Conservation (phyloP, 2,797 vertebrate genomes). For the Pampus argenteus region DNA sequence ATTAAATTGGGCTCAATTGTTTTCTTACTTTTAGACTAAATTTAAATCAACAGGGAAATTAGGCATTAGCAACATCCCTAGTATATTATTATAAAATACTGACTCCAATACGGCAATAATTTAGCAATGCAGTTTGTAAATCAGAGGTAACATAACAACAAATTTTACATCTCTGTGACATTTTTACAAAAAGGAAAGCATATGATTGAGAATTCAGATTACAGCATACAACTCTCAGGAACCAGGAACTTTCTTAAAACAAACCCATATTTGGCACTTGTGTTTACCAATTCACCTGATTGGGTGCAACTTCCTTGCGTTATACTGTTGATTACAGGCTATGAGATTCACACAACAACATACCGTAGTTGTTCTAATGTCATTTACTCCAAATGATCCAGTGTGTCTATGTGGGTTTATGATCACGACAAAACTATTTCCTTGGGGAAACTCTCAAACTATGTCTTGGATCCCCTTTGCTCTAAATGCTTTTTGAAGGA, state of each 20-base stretch:
- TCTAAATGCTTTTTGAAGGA: neutral
- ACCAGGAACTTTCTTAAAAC: constrained; percentile 13
- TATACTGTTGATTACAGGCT: neutral
- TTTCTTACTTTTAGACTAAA: too few species aligned
- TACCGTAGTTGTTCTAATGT: neutral
- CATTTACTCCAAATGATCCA: neutral
- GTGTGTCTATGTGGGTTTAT: neutral
- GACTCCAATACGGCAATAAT: neutral
- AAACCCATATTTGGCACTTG: constrained; percentile 14
- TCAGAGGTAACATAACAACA: neutral
- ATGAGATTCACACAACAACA: neutral
- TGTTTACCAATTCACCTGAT: neutral
- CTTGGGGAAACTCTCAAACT: neutral
- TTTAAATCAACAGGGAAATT: too few species aligned
- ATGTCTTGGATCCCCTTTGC: neutral
- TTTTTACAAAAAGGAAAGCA: neutral
- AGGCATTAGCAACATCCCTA: too few species aligned
- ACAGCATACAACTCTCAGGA: neutral
- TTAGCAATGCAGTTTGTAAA: neutral
- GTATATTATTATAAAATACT: too few species aligned
- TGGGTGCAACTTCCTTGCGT: constrained; percentile 44
- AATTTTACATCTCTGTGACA: neutral
- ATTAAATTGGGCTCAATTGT: too few species aligned
- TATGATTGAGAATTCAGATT: too few species aligned
- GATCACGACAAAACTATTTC: neutral